Evolutionary conservation across 2,797 vertebrate genomes (phyloP), one percentile per base, ranked within the genome.

Genomic region (Chelon auratus): DNA sequence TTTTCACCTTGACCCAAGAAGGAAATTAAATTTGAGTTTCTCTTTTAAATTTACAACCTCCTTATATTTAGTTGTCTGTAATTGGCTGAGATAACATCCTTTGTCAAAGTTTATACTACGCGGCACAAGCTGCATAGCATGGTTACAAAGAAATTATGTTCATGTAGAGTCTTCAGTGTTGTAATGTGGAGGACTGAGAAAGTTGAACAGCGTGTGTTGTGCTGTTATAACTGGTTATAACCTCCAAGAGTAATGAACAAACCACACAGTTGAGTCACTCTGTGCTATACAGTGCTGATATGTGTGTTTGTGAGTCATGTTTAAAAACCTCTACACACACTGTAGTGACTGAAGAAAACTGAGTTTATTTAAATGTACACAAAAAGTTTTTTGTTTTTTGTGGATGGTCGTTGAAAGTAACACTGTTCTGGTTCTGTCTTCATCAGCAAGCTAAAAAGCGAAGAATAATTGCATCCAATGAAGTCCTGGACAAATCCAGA

Each of bases 371-470:
- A n/a, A 45, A 47, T 48, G 47, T 48, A 20, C 47, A 48, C 9
- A 3, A n/a, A n/a, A n/a, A n/a, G n/a, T n/a, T n/a, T n/a, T n/a
- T n/a, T n/a, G n/a, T n/a, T 5, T 14, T 43, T 43, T 43, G 42
- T 43, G 4, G 42, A 43, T 43, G 3, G 42, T 43, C 5, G 13
- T 15, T 42, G 24, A 6, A 45, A 45, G 5, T 45, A 8, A 45
- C 17, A 10, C n/a, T 48, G 6, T 11, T 61, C 13, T 68, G 8
- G 3, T 71, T 60, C 2, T 58, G 3, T 69, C 24, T 55, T 79
- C 1, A 54, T 57, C 56, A 97, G 95, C 78, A 83, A 81, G 75
- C 88, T 17, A 95, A 84, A 78, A 96, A 92, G 63, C 57, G 80
- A 36, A 94, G 84, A 70, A 85, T 79, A n/a, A 80, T 53, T 8